Conservation (phyloP, 2,113 vertebrate species). For the Eolophus roseicapilla region DNA sequence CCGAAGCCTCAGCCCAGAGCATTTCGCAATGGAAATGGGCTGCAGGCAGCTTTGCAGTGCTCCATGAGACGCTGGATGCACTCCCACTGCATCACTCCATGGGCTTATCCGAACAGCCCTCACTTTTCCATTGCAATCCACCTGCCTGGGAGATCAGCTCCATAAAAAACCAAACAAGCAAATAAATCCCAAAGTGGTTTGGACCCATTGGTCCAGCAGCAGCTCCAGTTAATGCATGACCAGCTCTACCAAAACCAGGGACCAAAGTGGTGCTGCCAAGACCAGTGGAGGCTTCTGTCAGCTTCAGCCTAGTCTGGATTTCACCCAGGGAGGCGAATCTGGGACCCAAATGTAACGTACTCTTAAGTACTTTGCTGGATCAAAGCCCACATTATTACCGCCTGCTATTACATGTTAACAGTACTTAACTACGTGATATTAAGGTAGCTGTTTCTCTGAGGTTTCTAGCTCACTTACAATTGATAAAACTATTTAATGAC, state of each 20-base stretch:
- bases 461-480: not conserved
- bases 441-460: not conserved
- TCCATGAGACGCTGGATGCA: accelerated
- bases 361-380: not conserved
- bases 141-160: not conserved
- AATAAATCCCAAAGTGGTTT: not conserved
- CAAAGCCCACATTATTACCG: not conserved
- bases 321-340: not conserved
- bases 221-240: accelerated
- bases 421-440: not conserved
- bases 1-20: not conserved
- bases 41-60: not conserved
- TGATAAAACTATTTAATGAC: not conserved
- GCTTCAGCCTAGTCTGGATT: not conserved
- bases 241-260: not conserved
- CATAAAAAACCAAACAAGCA: accelerated
- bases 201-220: not conserved
- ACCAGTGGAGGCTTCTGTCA: not conserved
- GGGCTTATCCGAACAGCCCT: not conserved
- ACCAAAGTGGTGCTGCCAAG: not conserved
- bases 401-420: not conserved
- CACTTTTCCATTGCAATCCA: not conserved
- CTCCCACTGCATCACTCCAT: not conserved
- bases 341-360: not conserved
- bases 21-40: not conserved